Base-by-base conservation (phyloP, 2,888 invertebrate genomes). In the Drosophila hamatofila region DNA sequence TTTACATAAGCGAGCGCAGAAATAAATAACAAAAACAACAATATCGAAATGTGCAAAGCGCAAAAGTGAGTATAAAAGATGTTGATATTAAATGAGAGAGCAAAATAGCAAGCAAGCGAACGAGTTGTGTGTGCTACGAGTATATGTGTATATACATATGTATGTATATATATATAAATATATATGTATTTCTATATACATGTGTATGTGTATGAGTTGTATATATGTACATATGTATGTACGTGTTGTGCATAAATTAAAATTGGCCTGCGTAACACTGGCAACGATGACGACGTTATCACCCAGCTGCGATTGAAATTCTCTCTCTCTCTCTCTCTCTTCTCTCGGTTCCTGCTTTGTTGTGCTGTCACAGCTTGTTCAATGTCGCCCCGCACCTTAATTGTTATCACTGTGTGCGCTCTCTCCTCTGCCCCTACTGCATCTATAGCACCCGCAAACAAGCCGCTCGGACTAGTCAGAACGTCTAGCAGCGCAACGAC, bases 231-330 rank as follows among this genome's bases (percentile, higher is more conserved):
- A 42, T n/a, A 18, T 71, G 23, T 46, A 60, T 58, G 61, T 71
- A 58, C 68, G 61, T 68, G 66, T 72, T 64, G 74, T 77, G 89
- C 75, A 87, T 87, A 89, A 85, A 85, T 89, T 88, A 89, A 87
- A 83, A 85, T 87, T 80, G 80, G 78, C 77, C 81, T 80, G 76
- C 73, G 78, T 80, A 66, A 72, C 68, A 65, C 59, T 68, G 68
- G 63, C 75, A 80, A 82, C 70, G 84, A 82, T 78, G 80, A 80
- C 79, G 79, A 75, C 72, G 79, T 79, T 78, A 78, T 78, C 78
- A 78, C 49, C 72, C 76, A 77, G 78, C 75, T 78, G 78, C 72
- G 65, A 75, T 72, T 78, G 72, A 64, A 78, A 62, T 60, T 41
- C 69, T 71, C 71, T 39, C 39, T 37, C 14, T 14, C 2, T 35